Base-by-base conservation (phyloP, 2,888 invertebrate genomes). In the Nematopogon swammerdamellus region DNA sequence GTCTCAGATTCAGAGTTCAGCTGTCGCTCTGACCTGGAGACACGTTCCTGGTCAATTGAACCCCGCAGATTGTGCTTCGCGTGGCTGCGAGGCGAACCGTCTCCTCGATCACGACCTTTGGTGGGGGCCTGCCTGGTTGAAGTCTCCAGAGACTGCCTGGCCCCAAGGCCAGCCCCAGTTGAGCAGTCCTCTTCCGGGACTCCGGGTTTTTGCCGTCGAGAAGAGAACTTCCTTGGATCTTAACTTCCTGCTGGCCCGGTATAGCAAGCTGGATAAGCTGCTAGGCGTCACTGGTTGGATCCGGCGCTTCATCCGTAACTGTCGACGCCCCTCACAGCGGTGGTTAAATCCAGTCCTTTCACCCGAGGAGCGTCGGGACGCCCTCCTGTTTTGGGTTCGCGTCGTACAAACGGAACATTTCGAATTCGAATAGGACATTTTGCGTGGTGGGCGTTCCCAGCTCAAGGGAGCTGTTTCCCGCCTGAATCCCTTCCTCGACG, bases 11-110 rank as follows among this genome's bases (percentile, higher is more conserved):
- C 42, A 46, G 2, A 46, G 18, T 17, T 48, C 50, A 2, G 48
- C 20, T 16, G 36, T 16, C 14, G 11, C 46, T 20, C 11, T 50
- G 47, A 30, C 47, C 3, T 47, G 50, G 50, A 50, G 50, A 36
- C 50, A 50, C n/a, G 36, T 50, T 5, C 47, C 47, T 45, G 44
- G 44, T 2, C 47, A 47, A 18, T n/a, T 50, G 10, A 50, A 50
- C 14, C 50, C 50, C 2, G 44, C 29, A 1, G 47, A 47, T 17
- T 19, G 19, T 3, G 36, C 50, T 3, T 47, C 45, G 3, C 45
- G 47, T 5, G 50, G 47, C 19, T 49, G 46, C 6, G 19, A 18
- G 14, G 47, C 44, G 5, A 25, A 44, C 5, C 18, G 16, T 5
- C 18, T 49, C 2, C 19, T 14, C 14, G 3, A 42, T 5, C 46